A percentile compares a stretch with the other conserved stretches of the same genome.
These are phyloP conservation scores for Lasioglossum pauxillum DNA, from an alignment of 2,888 invertebrate genomes.

Conservation along the genomic window DNA sequence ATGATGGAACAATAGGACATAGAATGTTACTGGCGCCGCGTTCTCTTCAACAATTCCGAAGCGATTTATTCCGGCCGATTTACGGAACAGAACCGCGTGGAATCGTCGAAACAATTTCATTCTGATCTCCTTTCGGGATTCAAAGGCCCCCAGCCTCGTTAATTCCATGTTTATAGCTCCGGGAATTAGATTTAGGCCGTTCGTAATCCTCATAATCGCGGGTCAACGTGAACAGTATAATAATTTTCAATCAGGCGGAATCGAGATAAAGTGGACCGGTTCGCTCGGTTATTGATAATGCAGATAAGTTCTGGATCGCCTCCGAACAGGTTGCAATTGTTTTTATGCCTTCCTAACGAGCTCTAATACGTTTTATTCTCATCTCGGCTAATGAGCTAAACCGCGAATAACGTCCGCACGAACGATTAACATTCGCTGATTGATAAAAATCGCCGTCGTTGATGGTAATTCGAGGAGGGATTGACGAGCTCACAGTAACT, in stretches of 20 bases:
- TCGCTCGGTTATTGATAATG: conserved; percentile 9
- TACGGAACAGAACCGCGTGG: conserved; percentile 15
- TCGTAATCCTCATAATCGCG: neutral
- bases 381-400: neutral
- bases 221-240: neutral
- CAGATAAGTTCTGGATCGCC: neutral
- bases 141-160: conserved; percentile 25
- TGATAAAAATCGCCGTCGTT: neutral
- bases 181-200: neutral
- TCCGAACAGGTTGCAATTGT: neutral
- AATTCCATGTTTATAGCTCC: conserved; percentile 19
- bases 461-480: neutral
- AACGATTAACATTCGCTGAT: neutral
- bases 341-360: neutral
- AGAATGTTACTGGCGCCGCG: conserved; percentile 2
- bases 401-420: neutral
- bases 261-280: neutral
- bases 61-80: neutral
- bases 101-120: neutral
- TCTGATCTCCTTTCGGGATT: neutral
- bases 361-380: neutral
- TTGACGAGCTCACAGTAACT: neutral
- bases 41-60: neutral
- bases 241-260: conserved; percentile 30
- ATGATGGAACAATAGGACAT: conserved; percentile 41